Conservation (phyloP, 2,113 vertebrate species). For the Oriolus oriolus region DNA sequence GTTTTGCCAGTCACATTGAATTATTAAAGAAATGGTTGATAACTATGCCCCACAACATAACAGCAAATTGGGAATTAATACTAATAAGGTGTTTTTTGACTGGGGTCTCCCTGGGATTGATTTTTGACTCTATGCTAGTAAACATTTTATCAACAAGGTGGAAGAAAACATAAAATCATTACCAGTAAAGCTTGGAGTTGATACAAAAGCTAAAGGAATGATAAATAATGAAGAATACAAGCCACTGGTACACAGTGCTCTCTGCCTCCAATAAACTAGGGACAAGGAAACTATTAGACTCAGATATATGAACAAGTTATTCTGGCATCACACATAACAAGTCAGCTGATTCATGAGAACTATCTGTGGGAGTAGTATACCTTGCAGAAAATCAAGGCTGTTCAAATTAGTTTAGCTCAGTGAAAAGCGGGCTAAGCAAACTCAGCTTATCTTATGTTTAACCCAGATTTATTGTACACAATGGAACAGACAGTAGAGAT, state of each 20-base stretch:
- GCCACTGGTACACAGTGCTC: neutral
- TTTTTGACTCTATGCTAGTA: conserved; percentile 1
- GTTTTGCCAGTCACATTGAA: neutral
- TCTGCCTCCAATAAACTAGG: neutral
- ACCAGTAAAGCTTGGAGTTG: neutral
- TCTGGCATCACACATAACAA: neutral
- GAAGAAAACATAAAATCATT: conserved; percentile 41
- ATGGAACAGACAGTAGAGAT: neutral
- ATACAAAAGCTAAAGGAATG: conserved; percentile 18
- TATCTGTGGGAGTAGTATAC: neutral
- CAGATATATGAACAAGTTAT: conserved; percentile 33
- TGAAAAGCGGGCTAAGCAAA: conserved; percentile 12
- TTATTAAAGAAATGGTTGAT: neutral
- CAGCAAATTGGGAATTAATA: neutral
- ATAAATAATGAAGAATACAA: conserved; percentile 41
- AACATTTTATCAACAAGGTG: conserved; percentile 21
- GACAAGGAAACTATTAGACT: neutral
- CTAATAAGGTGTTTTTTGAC: neutral
- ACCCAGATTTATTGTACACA: neutral
- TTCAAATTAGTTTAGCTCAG: neutral
- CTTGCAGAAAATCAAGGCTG: conserved; percentile 32
- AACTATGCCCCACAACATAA: neutral
- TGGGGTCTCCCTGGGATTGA: neutral
- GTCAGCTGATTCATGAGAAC: conserved; percentile 32
- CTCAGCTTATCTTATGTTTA: neutral